Percentiles rank a stretch among this genome's conserved stretches.
These are phyloP conservation scores for Stenodema calcarata DNA, from an alignment of 2,888 invertebrate genomes.

Conservation along the genomic window DNA sequence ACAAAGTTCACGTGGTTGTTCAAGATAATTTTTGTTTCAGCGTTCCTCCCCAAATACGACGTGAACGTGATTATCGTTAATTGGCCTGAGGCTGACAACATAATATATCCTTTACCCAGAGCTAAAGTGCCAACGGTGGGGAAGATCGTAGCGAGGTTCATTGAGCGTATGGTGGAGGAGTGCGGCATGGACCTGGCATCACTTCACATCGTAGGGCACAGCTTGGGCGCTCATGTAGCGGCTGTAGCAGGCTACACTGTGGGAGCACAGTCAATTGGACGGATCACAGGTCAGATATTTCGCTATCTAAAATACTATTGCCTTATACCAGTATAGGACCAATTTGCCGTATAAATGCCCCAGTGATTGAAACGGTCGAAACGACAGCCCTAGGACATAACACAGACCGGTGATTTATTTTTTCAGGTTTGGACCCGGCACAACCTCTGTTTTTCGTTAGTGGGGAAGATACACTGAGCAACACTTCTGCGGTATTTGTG, in stretches of 20 bases:
- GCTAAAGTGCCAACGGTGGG: slow-evolving; percentile 23
- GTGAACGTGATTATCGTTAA: slow-evolving; percentile 48
- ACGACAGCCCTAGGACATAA: no score
- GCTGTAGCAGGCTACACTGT: slow-evolving; percentile 41
- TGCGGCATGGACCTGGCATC: background rate
- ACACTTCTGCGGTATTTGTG: slow-evolving; percentile 74
- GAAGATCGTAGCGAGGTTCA: background rate
- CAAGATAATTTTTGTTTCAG: background rate
- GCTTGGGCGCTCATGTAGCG: slow-evolving; percentile 52
- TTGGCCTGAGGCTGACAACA: slow-evolving; percentile 24
- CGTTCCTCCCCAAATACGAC: slow-evolving; percentile 26
- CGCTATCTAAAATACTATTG: no score
- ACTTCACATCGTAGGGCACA: slow-evolving; percentile 47
- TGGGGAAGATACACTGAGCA: slow-evolving; percentile 69
- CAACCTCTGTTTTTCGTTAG: slow-evolving; percentile 76
- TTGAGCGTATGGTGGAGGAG: slow-evolving; percentile 27
- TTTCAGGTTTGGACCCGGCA: slow-evolving; percentile 79
- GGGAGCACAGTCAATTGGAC: background rate
- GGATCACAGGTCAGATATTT: slow-evolving; percentile 38
- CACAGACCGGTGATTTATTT: background rate
- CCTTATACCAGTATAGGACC: no score
- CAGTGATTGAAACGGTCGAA: no score
- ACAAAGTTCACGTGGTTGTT: background rate
- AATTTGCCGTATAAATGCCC: no score
- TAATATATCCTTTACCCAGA: background rate